phyloP scores from a whole-genome alignment of 2,797 vertebrate species.

The Otus scops region DNA sequence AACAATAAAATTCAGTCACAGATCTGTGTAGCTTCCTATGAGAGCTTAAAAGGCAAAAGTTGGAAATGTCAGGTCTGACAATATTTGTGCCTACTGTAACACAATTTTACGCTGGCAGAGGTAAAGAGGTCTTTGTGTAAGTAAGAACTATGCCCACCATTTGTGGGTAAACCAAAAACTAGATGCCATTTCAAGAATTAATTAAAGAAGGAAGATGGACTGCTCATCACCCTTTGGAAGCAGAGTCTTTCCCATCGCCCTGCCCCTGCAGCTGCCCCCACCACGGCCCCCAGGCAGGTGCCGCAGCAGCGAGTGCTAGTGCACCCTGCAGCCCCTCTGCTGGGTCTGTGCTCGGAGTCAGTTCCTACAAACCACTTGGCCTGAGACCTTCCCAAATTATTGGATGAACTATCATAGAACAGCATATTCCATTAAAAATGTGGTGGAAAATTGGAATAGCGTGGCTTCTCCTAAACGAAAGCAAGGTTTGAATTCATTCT shows the following conservation, averaged over 20 bases:
- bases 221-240: neutral
- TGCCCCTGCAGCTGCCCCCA: neutral
- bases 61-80: neutral
- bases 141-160: neutral
- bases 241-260: neutral
- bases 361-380: neutral
- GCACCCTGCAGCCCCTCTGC: neutral
- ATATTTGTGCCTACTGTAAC: neutral
- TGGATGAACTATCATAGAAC: neutral
- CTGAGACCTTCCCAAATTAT: neutral
- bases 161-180: neutral
- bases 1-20: neutral
- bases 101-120: neutral
- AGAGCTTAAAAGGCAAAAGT: neutral
- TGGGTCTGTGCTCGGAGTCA: neutral
- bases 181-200: neutral
- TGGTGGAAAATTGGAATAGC: fast-evolving
- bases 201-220: neutral
- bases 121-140: neutral
- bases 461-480: neutral
- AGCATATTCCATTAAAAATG: neutral
- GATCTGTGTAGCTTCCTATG: neutral
- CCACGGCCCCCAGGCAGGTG: fast-evolving
- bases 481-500: neutral
- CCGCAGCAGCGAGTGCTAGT: neutral